Evolutionary conservation across 2,113 vertebrate species (phyloP).

Genomic region (Heloderma charlesbogerti): DNA sequence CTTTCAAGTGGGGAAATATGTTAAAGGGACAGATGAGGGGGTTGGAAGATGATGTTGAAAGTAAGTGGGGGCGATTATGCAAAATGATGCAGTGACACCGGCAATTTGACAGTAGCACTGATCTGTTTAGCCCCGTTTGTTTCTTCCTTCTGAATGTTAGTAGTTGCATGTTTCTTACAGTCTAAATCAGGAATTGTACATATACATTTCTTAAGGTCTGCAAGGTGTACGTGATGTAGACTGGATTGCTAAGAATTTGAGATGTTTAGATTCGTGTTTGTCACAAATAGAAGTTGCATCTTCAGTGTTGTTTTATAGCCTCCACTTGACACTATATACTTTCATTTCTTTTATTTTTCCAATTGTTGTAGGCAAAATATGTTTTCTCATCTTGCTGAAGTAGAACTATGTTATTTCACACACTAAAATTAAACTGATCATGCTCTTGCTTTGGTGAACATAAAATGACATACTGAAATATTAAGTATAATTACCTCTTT

Average conservation of each 20-base stretch:
- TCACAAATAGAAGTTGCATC: not conserved
- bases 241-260: not conserved
- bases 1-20: slow-evolving; percentile 20
- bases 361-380: not conserved
- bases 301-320: not conserved
- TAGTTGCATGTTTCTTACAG: not conserved
- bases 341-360: not conserved
- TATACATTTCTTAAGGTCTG: not conserved
- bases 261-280: not conserved
- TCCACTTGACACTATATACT: not conserved
- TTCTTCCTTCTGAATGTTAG: not conserved
- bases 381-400: slow-evolving; percentile 32
- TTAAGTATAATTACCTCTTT: not conserved
- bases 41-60: slow-evolving; percentile 20
- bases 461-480: slow-evolving; percentile 12
- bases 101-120: not conserved
- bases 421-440: slow-evolving; percentile 24
- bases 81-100: slow-evolving; percentile 10
- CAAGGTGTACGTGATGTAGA: not conserved
- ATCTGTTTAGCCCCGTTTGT: slow-evolving; percentile 9
- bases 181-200: not conserved
- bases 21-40: not conserved
- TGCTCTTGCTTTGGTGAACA: not conserved
- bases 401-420: slow-evolving; percentile 28
- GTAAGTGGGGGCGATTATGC: slow-evolving; percentile 5